phyloP scores from a whole-genome alignment of 2,888 invertebrate genomes.

The Acleris literana region DNA sequence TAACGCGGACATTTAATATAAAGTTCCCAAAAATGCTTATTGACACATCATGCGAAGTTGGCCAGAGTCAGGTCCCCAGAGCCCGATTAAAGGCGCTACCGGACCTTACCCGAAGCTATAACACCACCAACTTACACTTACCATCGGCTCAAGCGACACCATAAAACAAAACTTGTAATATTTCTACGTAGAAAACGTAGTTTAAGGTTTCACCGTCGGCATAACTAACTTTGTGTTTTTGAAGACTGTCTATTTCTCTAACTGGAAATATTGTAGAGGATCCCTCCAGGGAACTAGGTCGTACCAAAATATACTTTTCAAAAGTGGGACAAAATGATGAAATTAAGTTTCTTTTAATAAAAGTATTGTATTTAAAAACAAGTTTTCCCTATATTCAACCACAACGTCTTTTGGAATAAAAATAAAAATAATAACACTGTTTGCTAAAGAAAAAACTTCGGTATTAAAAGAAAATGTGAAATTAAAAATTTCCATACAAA shows the following conservation, averaged over 20 bases:
- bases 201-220: background rate
- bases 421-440: too few relatives aligned
- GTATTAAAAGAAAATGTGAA: too few relatives aligned
- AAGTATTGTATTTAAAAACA: too few relatives aligned
- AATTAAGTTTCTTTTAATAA: background rate
- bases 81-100: constrained; percentile 25
- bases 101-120: constrained; percentile 17
- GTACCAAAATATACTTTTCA: constrained; percentile 12
- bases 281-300: constrained; percentile 10
- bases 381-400: too few relatives aligned
- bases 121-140: constrained; percentile 19
- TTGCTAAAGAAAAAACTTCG: too few relatives aligned
- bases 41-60: constrained; percentile 29
- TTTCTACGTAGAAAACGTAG: background rate
- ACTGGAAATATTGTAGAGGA: constrained; percentile 32
- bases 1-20: constrained; percentile 19
- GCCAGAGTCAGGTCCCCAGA: constrained; percentile 23
- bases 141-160: constrained; percentile 1
- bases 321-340: constrained; percentile 14
- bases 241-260: constrained; percentile 25
- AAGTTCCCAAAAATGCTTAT: constrained; percentile 30
- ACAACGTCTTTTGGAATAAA: too few relatives aligned
- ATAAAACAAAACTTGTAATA: background rate
- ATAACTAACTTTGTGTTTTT: constrained; percentile 11
- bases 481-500: too few relatives aligned